A percentile compares a stretch with the other conserved stretches of the same genome.
phyloP scores from a whole-genome alignment of 2,888 invertebrate species.

The Tenthredo amoena region DNA sequence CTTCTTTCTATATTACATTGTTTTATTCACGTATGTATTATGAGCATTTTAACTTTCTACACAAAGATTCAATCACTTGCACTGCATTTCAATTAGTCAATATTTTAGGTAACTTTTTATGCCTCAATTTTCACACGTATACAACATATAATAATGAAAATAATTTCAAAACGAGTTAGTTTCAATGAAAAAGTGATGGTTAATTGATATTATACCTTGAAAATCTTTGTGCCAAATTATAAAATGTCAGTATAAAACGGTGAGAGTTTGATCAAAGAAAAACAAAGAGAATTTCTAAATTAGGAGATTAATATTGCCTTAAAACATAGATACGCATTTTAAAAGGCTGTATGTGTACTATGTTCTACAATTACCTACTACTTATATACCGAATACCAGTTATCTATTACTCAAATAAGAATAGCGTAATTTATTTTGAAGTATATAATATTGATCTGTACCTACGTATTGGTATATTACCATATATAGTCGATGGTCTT shows the following conservation, averaged over 20 bases:
- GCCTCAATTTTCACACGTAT: not conserved
- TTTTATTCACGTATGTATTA: not conserved
- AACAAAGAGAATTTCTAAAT: not conserved
- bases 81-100: not conserved
- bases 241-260: not conserved
- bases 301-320: slow-evolving; percentile 64
- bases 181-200: not conserved
- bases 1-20: not conserved
- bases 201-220: not conserved
- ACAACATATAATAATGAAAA: not conserved
- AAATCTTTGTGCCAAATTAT: not conserved
- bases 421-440: slow-evolving; percentile 45
- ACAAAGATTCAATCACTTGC: not conserved
- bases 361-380: slow-evolving; percentile 48
- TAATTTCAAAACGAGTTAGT: not conserved
- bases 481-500: slow-evolving; percentile 40
- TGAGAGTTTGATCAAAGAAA: not conserved
- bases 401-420: slow-evolving; percentile 37
- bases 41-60: slow-evolving; percentile 1
- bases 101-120: not conserved
- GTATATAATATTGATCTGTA: slow-evolving; percentile 27
- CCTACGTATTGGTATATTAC: slow-evolving; percentile 7
- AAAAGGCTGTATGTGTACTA: slow-evolving; percentile 56
- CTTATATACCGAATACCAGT: slow-evolving; percentile 41
- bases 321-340: slow-evolving; percentile 64